These are phyloP conservation scores for Eublepharis macularius DNA, from an alignment of 2,113 vertebrate species.

Conservation along the genomic window DNA sequence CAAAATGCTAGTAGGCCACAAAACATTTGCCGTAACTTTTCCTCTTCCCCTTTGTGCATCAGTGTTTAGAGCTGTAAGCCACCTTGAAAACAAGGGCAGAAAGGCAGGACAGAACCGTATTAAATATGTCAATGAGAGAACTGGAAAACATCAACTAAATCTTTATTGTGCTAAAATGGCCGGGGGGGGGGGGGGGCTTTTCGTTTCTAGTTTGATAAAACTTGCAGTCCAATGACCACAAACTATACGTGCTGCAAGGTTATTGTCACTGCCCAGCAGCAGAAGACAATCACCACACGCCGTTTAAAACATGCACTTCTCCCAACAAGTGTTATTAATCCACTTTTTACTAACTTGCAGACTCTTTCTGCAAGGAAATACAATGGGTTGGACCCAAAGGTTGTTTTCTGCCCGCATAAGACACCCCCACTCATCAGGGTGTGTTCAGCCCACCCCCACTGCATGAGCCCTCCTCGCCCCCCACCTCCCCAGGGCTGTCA, in stretches of 20 bases:
- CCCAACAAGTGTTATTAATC: constrained; percentile 3
- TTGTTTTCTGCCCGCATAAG: not conserved
- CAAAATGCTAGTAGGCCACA: not conserved
- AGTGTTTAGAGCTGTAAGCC: no score
- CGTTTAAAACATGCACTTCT: not conserved
- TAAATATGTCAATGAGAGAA: not conserved
- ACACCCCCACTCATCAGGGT: no score
- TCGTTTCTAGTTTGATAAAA: not conserved
- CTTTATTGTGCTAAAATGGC: not conserved
- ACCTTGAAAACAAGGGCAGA: no score
- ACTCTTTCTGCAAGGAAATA: not conserved
- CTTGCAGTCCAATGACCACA: not conserved
- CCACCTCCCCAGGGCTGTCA: no score
- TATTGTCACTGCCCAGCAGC: not conserved
- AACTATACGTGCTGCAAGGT: not conserved
- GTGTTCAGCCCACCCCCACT: no score
- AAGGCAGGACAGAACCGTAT: no score
- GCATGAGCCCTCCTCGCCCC: no score
- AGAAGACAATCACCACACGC: not conserved
- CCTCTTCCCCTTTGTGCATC: no score
- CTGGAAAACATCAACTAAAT: constrained; percentile 1
- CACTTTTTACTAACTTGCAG: not conserved
- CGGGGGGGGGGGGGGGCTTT: not conserved
- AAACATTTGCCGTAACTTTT: not conserved
- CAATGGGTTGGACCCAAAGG: constrained; percentile 28